Evolutionary conservation across 2,113 vertebrate genomes (phyloP).

Genomic region (Festucalex cinctus): DNA sequence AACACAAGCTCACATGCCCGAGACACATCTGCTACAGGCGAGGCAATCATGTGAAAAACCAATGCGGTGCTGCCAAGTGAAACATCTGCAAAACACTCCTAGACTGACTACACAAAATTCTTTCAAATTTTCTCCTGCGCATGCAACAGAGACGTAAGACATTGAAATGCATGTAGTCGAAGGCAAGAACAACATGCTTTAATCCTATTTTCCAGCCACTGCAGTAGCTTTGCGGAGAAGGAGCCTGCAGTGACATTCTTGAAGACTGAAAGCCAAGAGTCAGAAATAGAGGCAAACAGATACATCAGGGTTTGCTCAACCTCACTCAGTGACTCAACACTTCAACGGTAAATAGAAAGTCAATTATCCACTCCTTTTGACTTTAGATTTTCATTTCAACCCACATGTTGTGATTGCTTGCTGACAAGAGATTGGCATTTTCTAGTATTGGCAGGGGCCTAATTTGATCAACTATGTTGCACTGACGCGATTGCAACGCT

Average conservation of each 20-base stretch:
- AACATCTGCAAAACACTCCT: slow-evolving; percentile 9
- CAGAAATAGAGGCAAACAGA: slow-evolving; percentile 5
- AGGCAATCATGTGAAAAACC: slow-evolving; percentile 7
- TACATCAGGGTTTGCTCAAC: background rate
- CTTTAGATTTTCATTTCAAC: background rate
- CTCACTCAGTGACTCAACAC: background rate
- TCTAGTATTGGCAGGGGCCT: no score
- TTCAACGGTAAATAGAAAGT: background rate
- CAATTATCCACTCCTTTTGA: background rate
- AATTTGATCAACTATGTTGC: no score
- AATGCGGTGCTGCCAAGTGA: slow-evolving; percentile 2
- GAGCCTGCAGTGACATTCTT: background rate
- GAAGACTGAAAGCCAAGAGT: background rate
- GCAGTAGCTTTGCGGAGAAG: background rate
- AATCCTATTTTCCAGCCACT: background rate
- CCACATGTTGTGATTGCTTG: no score
- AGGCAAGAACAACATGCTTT: background rate
- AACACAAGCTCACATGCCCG: slow-evolving; percentile 20
- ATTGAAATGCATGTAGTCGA: background rate
- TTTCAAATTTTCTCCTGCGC: background rate
- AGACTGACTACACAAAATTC: background rate
- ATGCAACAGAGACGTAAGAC: background rate
- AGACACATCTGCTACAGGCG: slow-evolving; percentile 13
- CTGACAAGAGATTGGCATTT: background rate
- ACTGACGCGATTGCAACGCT: no score